Base-by-base conservation (phyloP, 2,797 vertebrate genomes). In the Galaxias olidus region DNA sequence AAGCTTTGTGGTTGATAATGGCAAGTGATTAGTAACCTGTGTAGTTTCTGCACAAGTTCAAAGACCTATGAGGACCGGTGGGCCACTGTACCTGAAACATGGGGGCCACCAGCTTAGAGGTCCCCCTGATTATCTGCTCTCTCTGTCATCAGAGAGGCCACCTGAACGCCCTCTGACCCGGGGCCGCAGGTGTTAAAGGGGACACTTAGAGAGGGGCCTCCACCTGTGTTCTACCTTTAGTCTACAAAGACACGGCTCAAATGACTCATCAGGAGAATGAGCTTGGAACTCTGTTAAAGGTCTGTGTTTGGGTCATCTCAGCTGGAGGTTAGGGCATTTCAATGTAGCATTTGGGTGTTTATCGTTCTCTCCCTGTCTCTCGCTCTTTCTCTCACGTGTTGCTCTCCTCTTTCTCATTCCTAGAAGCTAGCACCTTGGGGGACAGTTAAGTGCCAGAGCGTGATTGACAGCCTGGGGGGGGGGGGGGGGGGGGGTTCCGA, bases 141-240 rank as follows among this genome's bases (percentile, higher is more conserved):
- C 65, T 60, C 41, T 47, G 50, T 67, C 65, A 60, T 47, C 18
- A 8, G 19, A 15, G 19, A 17, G 17, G 19, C 57, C 14, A 45
- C 45, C 66, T 61, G 59, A 69, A 61, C 63, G 66, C 63, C 61
- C 14, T 15, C 11, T 68, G 13, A 67, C 69, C 63, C 59, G 6
- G 41, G 58, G 10, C 51, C 46, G 19, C 57, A 58, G 60, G 20
- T 73, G 53, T 59, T 60, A 17, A 43, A 48, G 40, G 51, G 15
- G 15, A 4, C 6, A 11, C 51, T 11, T 11, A 4, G 1, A 19
- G 18, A 19, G 18, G 18, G 17, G 11, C 4, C 19, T 30, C 2
- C 30, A 3, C 30, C 30, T 30, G 30, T 15, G 50, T 17, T 10
- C 40, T 9, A 1, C 13, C 18, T 52, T 1, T 45, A 7, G 13